phyloP scores from a whole-genome alignment of 2,888 invertebrate genomes.

The Merodon equestris region DNA sequence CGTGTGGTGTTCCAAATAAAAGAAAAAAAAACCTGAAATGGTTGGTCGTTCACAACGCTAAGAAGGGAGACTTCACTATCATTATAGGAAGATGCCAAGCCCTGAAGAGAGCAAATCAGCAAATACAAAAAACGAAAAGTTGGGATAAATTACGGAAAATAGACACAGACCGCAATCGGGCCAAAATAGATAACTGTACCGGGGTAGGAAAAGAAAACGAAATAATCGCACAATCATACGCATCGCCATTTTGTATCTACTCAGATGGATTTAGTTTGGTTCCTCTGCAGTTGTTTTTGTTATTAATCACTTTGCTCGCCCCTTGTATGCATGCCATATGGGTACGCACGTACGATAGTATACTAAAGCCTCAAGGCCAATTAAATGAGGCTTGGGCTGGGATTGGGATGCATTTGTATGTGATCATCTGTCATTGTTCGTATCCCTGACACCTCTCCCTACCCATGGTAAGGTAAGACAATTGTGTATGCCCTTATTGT shows the following conservation, averaged over 20 bases:
- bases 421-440: conserved; percentile 48
- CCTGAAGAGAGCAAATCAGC: conserved; percentile 13
- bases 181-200: conserved; percentile 49
- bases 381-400: conserved; percentile 39
- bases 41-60: not conserved
- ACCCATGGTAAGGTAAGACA: too few species aligned
- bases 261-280: conserved; percentile 8
- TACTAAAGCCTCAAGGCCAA: conserved; percentile 59
- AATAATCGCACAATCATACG: not conserved
- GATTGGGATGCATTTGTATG: conserved; percentile 27
- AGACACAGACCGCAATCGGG: conserved; percentile 29
- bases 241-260: conserved; percentile 42
- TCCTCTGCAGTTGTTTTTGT: conserved; percentile 6
- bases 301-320: conserved; percentile 36
- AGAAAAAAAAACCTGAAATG: conserved; percentile 7
- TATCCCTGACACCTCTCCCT: too few species aligned
- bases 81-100: not conserved
- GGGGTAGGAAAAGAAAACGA: conserved; percentile 26
- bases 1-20: conserved; percentile 24
- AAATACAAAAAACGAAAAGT: conserved; percentile 14
- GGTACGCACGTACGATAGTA: too few species aligned
- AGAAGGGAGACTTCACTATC: not conserved
- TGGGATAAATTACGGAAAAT: conserved; percentile 9
- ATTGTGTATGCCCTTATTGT: conserved; percentile 17
- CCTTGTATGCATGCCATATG: conserved; percentile 10